Percentiles rank a stretch among this genome's conserved stretches.
phyloP scores from a whole-genome alignment of 2,113 vertebrate species.

The Lonchura striata region DNA sequence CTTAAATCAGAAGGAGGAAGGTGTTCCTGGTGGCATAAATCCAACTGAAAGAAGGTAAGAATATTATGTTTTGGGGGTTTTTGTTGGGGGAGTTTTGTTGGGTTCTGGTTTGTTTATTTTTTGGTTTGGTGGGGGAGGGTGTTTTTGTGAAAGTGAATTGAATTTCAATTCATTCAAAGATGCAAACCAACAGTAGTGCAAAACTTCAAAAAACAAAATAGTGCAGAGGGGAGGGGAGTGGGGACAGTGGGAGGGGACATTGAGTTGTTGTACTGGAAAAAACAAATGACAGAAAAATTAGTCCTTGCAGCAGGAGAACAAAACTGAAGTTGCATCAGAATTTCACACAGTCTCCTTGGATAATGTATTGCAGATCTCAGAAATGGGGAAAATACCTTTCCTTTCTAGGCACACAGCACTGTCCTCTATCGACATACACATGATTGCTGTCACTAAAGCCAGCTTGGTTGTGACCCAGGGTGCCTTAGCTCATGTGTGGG shows the following conservation, averaged over 20 bases:
- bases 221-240: fast-evolving
- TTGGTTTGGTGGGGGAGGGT: fast-evolving
- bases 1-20: neutral
- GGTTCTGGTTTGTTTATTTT: neutral
- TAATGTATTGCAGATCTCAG: neutral
- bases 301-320: neutral
- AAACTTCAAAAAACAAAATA: neutral
- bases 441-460: neutral
- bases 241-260: fast-evolving
- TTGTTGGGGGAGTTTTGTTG: neutral
- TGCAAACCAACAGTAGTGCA: neutral
- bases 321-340: neutral
- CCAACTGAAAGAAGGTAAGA: neutral
- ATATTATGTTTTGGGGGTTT: fast-evolving
- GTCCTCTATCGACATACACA: neutral
- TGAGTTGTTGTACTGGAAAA: neutral
- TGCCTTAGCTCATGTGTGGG: neutral
- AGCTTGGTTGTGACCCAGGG: neutral
- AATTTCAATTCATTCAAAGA: neutral
- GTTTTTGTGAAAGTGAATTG: neutral
- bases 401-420: neutral
- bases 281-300: neutral
- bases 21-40: neutral
- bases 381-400: neutral
- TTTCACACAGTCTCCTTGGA: neutral